A percentile compares a stretch with the other conserved stretches of the same genome.
Evolutionary conservation across 2,888 invertebrate genomes (phyloP).

Genomic region (Ophioninae sp.): DNA sequence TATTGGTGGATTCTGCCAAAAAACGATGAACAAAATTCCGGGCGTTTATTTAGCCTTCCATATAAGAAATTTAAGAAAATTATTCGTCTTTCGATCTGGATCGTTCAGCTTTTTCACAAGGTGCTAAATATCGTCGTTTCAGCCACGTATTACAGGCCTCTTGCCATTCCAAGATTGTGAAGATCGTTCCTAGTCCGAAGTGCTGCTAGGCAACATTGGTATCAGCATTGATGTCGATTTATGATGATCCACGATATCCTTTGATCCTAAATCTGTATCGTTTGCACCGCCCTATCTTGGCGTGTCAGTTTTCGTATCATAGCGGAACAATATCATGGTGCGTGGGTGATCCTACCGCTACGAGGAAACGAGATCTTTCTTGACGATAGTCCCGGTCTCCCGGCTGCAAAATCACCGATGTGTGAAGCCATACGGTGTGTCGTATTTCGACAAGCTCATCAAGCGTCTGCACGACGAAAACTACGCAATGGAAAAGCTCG

Average conservation of each 20-base stretch:
- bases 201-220: no score
- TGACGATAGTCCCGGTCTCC: slow-evolving; percentile 54
- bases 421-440: slow-evolving; percentile 17
- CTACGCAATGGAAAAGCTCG: slow-evolving; percentile 16
- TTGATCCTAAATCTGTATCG: no score
- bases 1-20: no score
- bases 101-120: no score
- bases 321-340: slow-evolving; percentile 61
- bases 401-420: slow-evolving; percentile 33
- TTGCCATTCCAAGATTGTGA: no score
- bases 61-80: no score
- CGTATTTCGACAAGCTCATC: background rate
- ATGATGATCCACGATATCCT: background rate
- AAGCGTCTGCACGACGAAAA: background rate
- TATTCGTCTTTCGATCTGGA: no score
- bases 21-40: no score
- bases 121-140: no score
- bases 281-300: slow-evolving; percentile 34
- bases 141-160: no score
- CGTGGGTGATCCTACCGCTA: slow-evolving; percentile 55
- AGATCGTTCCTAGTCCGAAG: no score
- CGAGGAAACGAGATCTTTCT: slow-evolving; percentile 65
- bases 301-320: slow-evolving; percentile 46
- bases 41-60: no score
- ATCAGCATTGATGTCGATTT: background rate